Evolutionary conservation across 2,113 vertebrate species (phyloP).

Genomic region (Dipodomys ordii): DNA sequence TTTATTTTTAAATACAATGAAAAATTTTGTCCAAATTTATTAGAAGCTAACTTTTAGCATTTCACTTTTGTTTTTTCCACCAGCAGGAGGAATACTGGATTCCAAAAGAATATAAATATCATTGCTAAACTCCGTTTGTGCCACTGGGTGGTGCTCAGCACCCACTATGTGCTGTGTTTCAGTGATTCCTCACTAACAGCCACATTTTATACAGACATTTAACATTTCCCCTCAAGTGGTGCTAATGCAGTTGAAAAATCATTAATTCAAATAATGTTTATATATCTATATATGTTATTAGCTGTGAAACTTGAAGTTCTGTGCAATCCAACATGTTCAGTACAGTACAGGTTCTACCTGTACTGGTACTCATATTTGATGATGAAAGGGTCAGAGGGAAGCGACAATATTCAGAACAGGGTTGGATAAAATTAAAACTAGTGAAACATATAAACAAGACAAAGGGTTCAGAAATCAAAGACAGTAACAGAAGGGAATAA

Average conservation of each 20-base stretch:
- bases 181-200: background rate
- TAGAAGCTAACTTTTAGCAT: background rate
- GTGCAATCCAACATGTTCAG: background rate
- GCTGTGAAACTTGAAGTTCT: background rate
- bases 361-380: background rate
- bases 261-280: slow-evolving; percentile 5
- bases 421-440: background rate
- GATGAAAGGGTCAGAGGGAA: background rate
- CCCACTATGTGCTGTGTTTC: background rate
- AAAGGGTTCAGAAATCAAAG: too few relatives aligned
- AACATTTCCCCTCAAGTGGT: background rate
- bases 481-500: too few relatives aligned
- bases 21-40: background rate
- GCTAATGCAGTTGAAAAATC: rapidly evolving
- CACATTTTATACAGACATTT: background rate
- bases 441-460: too few relatives aligned
- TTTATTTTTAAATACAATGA: background rate
- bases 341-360: background rate
- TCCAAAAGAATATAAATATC: background rate
- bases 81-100: background rate
- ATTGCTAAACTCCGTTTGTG: background rate
- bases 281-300: background rate
- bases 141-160: slow-evolving; percentile 74
- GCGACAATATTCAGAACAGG: background rate
- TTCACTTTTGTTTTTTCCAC: background rate